phyloP scores from a whole-genome alignment of 2,113 vertebrate genomes.

The Illadopsis cleaveri region DNA sequence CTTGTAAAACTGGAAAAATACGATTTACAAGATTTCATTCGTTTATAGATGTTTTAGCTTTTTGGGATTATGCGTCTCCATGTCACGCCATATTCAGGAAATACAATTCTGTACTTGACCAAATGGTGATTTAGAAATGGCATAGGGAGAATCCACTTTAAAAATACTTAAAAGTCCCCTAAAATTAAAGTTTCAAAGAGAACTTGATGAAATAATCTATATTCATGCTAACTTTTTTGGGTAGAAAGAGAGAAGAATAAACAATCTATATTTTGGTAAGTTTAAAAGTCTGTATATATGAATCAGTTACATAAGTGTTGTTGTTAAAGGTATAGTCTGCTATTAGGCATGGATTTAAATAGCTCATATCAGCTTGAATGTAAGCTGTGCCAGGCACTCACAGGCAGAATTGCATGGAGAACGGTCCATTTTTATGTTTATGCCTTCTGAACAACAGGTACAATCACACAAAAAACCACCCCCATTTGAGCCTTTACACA shows the following conservation, averaged over 20 bases:
- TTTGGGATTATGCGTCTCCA: not conserved
- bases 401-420: not conserved
- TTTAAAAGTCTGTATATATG: not conserved
- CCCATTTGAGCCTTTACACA: not conserved
- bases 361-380: not conserved
- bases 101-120: not conserved
- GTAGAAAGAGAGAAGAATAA: not conserved
- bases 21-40: not conserved
- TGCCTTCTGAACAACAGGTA: not conserved
- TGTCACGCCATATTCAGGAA: not conserved
- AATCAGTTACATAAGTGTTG: not conserved
- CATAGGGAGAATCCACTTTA: not conserved
- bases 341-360: not conserved
- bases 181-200: not conserved
- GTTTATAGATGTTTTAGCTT: not conserved
- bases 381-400: not conserved
- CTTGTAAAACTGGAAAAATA: not conserved
- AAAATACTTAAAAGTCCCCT: not conserved
- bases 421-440: not conserved
- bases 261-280: not conserved
- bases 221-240: not conserved
- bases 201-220: not conserved
- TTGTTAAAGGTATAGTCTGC: not conserved
- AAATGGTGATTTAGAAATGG: not conserved
- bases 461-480: accelerated